Evolutionary conservation across 2,797 vertebrate species (phyloP), one percentile per base, ranked within the genome.

Genomic region (Girardinus metallicus): DNA sequence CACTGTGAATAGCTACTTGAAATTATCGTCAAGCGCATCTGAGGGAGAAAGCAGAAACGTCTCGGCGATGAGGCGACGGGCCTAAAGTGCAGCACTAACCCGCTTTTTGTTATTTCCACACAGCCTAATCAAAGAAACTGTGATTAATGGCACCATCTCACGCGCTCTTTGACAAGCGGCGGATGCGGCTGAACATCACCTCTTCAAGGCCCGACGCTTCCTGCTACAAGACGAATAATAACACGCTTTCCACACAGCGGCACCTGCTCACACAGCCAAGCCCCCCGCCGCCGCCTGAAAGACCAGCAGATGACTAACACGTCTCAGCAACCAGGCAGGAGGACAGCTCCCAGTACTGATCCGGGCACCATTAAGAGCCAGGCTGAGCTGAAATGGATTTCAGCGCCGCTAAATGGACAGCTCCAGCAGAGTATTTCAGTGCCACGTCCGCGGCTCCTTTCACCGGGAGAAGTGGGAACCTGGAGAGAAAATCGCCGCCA

Each of bases 371-470:
- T 89, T 84, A 86, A 79, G 81, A 89, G 74, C 80, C 82, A 79
- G n/a, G 36, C 64, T 51, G 85, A 39, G 86, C 84, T 53, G 76
- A 78, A 86, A 89, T 83, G 75, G 84, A 89, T 91, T 94, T 93
- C 91, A 89, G 91, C 85, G 81, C 79, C 86, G 76, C 81, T 83
- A 87, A 93, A 89, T 44, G 91, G 89, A 93, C 91, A 89, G 87
- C 87, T 90, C 88, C 76, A 29, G 31, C 60, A 10, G 85, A 21
- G 83, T 81, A 60, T 87, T 86, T 86, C 84, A 85, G 53, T 2
- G 9, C 73, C 75, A 51, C 84, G 74, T 71, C 71, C 78, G 16
- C 34, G 31, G 62, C 73, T 70, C 70, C 76, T 87, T 89, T 87
- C 85, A 84, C 26, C 0, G 34, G 62, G 49, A 57, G 46, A 72